Base-by-base conservation (phyloP, 1,140 invertebrate genomes). In the Drosophila pandora region DNA sequence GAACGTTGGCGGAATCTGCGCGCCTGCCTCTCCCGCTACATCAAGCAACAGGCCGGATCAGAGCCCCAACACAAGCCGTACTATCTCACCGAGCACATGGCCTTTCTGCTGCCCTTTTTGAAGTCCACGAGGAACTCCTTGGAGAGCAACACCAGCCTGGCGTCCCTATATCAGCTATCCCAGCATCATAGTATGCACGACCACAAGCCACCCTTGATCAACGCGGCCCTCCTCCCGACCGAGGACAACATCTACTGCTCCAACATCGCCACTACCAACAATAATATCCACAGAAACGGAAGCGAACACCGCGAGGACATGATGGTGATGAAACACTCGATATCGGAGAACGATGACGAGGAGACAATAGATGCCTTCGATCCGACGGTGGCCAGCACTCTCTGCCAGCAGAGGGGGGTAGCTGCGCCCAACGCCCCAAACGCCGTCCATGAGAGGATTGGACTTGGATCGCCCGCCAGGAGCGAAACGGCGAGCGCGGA, bases 21-120 rank as follows among this genome's bases (percentile, higher is more conserved):
- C 5, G 91, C 90, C 21, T 91, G 90, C 47, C 76, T 92, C 5
- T 91, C 90, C 8, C 82, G 91, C 6, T 90, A 92, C 50, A 90
- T 92, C 28, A 92, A 92, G 32, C 89, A 90, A 32, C 87, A 90
- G 25, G 87, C 76, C 37, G 82, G 81, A 21, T 76, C 83, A 3
- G 89, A 90, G 49, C 84, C 89, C 3, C 80, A 85, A 41, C 90
- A 91, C 61, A 92, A 91, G n/a, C 91, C 91, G 4, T 92, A 92
- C 41, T 92, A 92, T 62, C 62, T 92, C 13, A 90, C 91, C 32
- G 90, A 92, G 54, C 88, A 92, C 50, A 91, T 92, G 90, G 77
- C 90, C 8, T 92, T 92, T 54, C 58, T 92, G 10, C 49, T 91
- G 43, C 91, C 91, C 8, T 92, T 90, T 23, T 90, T 90, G 1